Evolutionary conservation across 1,140 invertebrate genomes (phyloP).

Genomic region (Maniola jurtina): DNA sequence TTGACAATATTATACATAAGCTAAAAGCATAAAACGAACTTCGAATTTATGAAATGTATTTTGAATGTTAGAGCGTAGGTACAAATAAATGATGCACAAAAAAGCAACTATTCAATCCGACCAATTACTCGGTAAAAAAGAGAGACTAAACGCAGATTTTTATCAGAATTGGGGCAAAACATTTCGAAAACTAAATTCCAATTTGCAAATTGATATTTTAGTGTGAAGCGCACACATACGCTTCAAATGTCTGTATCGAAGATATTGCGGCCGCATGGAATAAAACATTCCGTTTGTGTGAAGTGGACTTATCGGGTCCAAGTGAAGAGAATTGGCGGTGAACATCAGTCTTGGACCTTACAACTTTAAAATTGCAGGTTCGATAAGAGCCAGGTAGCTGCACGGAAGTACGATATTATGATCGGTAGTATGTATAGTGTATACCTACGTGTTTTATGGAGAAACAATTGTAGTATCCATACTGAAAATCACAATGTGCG

Average conservation of each 20-base stretch:
- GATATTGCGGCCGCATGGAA: slow-evolving; percentile 47
- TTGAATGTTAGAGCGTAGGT: too few species aligned
- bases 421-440: too few species aligned
- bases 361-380: too few species aligned
- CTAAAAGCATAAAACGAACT: too few species aligned
- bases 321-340: slow-evolving; percentile 1
- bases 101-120: slow-evolving; percentile 2
- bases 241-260: slow-evolving; percentile 24
- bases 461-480: too few species aligned
- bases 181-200: slow-evolving; percentile 9
- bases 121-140: not conserved
- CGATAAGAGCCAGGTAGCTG: too few species aligned
- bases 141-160: slow-evolving; percentile 6
- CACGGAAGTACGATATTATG: too few species aligned
- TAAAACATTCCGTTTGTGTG: slow-evolving; percentile 64
- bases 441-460: too few species aligned
- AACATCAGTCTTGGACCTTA: too few species aligned
- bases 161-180: not conserved
- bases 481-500: too few species aligned
- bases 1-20: too few species aligned
- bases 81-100: not conserved
- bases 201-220: slow-evolving; percentile 28
- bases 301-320: slow-evolving; percentile 29
- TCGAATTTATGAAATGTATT: too few species aligned
- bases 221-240: slow-evolving; percentile 7